Conservation (phyloP, 2,113 vertebrate species). For the Ascaphus truei region DNA sequence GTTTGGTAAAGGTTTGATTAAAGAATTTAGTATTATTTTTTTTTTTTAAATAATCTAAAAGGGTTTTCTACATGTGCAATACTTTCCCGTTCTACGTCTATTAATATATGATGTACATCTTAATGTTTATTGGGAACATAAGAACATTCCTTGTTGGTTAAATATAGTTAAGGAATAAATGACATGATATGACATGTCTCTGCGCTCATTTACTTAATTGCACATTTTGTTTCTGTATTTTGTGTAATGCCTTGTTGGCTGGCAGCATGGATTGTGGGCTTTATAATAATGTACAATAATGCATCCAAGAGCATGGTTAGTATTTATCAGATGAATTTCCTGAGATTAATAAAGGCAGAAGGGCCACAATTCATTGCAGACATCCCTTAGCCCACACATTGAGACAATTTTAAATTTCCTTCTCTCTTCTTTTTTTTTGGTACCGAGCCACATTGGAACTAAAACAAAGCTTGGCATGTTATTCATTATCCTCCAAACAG, state of each 20-base stretch:
- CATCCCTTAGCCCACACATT: constrained; percentile 1
- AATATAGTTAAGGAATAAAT: neutral
- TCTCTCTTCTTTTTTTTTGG: constrained; percentile 17
- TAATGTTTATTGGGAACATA: neutral
- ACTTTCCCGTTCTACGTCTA: no score
- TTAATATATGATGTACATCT: no score
- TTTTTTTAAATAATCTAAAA: no score
- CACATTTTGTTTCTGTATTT: no score
- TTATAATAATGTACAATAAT: neutral
- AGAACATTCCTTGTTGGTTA: neutral
- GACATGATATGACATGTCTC: neutral
- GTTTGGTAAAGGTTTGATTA: no score
- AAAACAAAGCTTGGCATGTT: constrained; percentile 33
- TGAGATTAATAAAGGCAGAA: constrained; percentile 7
- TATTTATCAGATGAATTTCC: neutral
- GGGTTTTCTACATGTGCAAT: no score
- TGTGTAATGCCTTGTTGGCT: neutral
- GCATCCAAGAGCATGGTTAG: neutral
- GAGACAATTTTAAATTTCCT: constrained; percentile 12
- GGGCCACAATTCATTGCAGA: constrained; percentile 1
- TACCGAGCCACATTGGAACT: neutral
- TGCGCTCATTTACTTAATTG: no score
- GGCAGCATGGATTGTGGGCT: neutral
- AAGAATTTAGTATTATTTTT: no score
- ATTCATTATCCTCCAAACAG: constrained; percentile 11